Percentiles rank a stretch among this genome's conserved stretches.
Evolutionary conservation across 1,140 invertebrate species (phyloP).

Genomic region (Heliconius nattereri): DNA sequence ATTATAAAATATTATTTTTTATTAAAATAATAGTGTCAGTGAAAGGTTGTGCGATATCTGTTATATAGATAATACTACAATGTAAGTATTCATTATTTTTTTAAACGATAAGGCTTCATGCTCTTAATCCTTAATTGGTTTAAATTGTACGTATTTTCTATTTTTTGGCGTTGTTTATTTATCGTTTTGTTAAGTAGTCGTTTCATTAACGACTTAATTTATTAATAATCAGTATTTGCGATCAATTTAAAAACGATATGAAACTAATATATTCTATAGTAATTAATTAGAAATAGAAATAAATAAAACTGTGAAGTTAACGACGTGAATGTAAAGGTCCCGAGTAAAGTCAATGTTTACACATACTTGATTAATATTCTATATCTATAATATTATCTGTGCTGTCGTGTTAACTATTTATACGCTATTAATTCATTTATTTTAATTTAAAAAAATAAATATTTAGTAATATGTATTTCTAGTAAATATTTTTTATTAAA

Average conservation of each 20-base stretch:
- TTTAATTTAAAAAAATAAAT: too few relatives aligned
- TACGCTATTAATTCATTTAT: too few relatives aligned
- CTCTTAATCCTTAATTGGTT: background rate
- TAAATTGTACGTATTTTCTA: background rate
- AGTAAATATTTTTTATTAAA: too few relatives aligned
- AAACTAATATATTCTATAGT: too few relatives aligned
- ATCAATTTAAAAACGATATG: too few relatives aligned
- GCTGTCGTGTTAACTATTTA: background rate
- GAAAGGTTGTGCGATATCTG: background rate
- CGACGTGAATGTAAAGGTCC: background rate
- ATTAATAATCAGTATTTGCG: too few relatives aligned
- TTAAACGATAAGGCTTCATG: background rate
- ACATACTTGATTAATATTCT: background rate
- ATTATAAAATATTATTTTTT: conserved; percentile 15
- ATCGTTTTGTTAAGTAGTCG: too few relatives aligned
- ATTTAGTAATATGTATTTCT: too few relatives aligned
- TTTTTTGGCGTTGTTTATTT: too few relatives aligned
- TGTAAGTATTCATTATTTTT: background rate
- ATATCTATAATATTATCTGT: conserved; percentile 4
- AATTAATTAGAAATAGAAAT: too few relatives aligned
- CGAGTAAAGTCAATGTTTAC: background rate
- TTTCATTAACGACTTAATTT: too few relatives aligned
- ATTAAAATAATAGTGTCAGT: background rate
- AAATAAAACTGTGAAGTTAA: background rate
- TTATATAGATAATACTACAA: conserved; percentile 9